Evolutionary conservation across 2,113 vertebrate genomes (phyloP).

Genomic region (Motacilla tschutschensis): DNA sequence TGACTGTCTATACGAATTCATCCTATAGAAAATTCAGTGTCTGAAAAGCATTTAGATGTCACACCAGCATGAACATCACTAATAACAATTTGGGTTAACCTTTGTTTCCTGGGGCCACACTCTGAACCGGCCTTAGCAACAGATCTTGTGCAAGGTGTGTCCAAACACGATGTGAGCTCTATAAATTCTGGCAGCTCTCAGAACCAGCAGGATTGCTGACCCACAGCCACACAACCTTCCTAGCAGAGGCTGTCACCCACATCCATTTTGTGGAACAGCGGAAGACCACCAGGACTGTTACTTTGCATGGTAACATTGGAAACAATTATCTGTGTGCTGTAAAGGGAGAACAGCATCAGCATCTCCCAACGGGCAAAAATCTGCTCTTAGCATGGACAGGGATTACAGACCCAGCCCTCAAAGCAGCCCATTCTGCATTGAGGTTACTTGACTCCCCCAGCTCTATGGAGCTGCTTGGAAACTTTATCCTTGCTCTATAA

Average conservation of each 20-base stretch:
- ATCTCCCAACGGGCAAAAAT: not conserved
- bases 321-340: not conserved
- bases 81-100: not conserved
- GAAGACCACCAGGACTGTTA: not conserved
- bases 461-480: not conserved
- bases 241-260: not conserved
- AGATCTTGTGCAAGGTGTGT: fast-evolving
- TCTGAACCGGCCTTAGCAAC: not conserved
- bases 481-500: not conserved
- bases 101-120: not conserved
- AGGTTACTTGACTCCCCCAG: not conserved
- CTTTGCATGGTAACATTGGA: not conserved
- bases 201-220: not conserved
- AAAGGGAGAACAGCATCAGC: not conserved
- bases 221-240: not conserved
- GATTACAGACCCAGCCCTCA: fast-evolving
- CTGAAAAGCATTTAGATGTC: not conserved
- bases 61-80: not conserved
- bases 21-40: not conserved
- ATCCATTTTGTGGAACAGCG: fast-evolving
- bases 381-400: not conserved
- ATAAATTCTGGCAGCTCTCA: not conserved
- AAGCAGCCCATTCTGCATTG: fast-evolving
- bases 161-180: fast-evolving
- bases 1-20: not conserved